These are phyloP conservation scores for Rissa tridactyla DNA, from an alignment of 2,113 vertebrate genomes.

Conservation along the genomic window DNA sequence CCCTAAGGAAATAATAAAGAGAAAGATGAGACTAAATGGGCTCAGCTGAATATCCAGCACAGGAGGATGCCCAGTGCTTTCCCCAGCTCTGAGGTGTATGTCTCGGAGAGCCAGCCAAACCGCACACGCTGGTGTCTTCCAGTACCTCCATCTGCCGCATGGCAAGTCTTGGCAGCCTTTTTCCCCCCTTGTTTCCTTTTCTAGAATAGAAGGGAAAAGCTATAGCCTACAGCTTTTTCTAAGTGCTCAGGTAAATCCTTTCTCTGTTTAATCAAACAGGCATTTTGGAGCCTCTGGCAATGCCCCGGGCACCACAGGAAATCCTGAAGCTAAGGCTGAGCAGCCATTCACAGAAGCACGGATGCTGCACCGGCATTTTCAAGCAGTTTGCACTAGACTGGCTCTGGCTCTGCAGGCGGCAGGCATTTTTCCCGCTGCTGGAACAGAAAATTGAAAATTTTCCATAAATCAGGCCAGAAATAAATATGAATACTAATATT, in stretches of 20 bases:
- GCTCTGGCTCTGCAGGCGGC: not conserved
- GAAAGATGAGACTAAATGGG: not conserved
- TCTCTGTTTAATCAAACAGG: not conserved
- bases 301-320: not conserved
- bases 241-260: not conserved
- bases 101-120: not conserved
- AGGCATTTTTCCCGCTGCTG: not conserved
- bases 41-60: not conserved
- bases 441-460: not conserved
- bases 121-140: not conserved
- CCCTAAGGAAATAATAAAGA: conserved; percentile 10
- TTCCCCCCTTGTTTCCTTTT: not conserved
- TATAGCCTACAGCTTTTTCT: not conserved
- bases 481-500: not conserved
- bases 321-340: not conserved
- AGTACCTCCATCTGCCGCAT: not conserved
- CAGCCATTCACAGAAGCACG: not conserved
- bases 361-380: not conserved
- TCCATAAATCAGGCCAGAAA: not conserved
- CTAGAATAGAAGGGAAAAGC: not conserved
- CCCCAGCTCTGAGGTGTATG: not conserved
- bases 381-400: not conserved
- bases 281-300: not conserved
- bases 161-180: not conserved
- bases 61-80: not conserved